These are phyloP conservation scores for Drosophila limbata DNA, from an alignment of 2,888 invertebrate species.

Conservation along the genomic window DNA sequence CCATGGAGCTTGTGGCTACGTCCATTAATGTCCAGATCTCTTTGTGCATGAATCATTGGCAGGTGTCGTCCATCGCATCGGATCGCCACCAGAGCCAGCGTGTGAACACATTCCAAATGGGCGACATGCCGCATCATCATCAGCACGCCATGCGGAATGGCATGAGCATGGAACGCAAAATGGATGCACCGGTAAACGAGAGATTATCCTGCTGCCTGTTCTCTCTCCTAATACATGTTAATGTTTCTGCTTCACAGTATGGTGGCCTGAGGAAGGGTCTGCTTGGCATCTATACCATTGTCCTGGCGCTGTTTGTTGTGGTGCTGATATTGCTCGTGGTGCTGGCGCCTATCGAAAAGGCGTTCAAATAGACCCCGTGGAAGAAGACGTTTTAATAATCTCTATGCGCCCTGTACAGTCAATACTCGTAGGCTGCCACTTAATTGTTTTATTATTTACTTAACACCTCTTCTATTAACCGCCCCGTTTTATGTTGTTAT, in stretches of 20 bases:
- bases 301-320: slow-evolving; percentile 89
- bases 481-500: slow-evolving; percentile 65
- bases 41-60: slow-evolving; percentile 85
- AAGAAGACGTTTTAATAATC: slow-evolving; percentile 23
- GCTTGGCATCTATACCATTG: slow-evolving; percentile 91
- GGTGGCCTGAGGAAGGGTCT: slow-evolving; percentile 91
- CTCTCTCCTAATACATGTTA: too few species aligned
- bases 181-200: slow-evolving; percentile 90
- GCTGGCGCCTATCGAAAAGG: slow-evolving; percentile 90
- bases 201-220: background rate
- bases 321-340: slow-evolving; percentile 91
- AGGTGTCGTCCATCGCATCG: slow-evolving; percentile 92
- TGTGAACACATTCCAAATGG: slow-evolving; percentile 94
- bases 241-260: slow-evolving; percentile 87
- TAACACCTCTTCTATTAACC: background rate
- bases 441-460: slow-evolving; percentile 21
- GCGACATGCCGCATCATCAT: slow-evolving; percentile 88
- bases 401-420: slow-evolving; percentile 20
- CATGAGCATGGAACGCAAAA: slow-evolving; percentile 89
- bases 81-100: slow-evolving; percentile 90
- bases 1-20: slow-evolving; percentile 61
- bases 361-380: slow-evolving; percentile 83
- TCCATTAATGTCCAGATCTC: slow-evolving; percentile 82
- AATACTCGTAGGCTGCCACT: slow-evolving; percentile 32
- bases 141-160: slow-evolving; percentile 87